Evolutionary conservation across 1,140 invertebrate species (phyloP).

Genomic region (Drosophila willistoni): DNA sequence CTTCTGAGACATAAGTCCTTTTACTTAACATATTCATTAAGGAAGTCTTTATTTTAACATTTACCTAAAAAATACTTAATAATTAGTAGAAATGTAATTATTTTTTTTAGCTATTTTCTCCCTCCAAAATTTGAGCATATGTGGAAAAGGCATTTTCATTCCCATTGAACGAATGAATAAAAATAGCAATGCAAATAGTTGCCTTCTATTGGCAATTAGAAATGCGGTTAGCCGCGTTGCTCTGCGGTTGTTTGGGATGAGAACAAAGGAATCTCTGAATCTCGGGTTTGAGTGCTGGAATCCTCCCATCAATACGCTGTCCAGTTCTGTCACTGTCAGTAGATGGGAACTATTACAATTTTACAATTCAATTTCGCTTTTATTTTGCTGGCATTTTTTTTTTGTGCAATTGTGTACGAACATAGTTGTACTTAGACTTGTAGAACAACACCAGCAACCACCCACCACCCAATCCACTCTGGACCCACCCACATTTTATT

Average conservation of each 20-base stretch:
- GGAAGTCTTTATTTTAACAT: too few species aligned
- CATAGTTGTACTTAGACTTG: constrained; percentile 32
- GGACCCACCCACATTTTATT: constrained; percentile 79
- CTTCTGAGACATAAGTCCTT: too few species aligned
- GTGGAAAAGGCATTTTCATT: not conserved
- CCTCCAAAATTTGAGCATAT: not conserved
- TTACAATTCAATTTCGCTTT: constrained; percentile 79
- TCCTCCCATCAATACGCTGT: not conserved
- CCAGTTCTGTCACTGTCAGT: constrained; percentile 15
- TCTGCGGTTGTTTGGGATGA: not conserved
- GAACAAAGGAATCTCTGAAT: not conserved
- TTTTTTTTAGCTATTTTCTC: not conserved
- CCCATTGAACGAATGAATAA: not conserved
- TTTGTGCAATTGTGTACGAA: constrained; percentile 16
- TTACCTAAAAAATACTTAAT: too few species aligned
- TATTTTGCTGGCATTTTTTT: constrained; percentile 63
- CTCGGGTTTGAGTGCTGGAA: not conserved
- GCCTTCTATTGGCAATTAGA: constrained; percentile 51
- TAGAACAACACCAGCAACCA: constrained; percentile 13
- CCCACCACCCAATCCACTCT: constrained; percentile 26
- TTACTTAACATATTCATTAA: too few species aligned
- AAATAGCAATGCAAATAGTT: not conserved
- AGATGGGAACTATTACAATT: constrained; percentile 69
- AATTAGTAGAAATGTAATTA: too few species aligned
- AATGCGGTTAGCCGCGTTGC: constrained; percentile 20